phyloP scores from a whole-genome alignment of 2,888 invertebrate genomes.

The Eretmocerus hayati region DNA sequence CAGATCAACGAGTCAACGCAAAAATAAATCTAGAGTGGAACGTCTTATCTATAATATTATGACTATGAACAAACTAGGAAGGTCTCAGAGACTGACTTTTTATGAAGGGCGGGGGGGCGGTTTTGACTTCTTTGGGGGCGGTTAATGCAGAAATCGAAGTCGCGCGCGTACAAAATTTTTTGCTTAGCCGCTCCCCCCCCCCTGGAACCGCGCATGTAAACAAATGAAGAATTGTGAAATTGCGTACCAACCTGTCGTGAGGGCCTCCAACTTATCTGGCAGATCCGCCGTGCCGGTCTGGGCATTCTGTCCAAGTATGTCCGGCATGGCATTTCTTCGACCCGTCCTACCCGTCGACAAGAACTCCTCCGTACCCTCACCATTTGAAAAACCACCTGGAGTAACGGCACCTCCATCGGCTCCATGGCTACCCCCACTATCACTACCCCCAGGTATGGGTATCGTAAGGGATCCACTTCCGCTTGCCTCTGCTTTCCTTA shows the following conservation, averaged over 20 bases:
- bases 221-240: too few relatives aligned
- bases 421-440: neutral
- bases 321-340: slow-evolving; percentile 79
- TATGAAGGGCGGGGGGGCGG: too few relatives aligned
- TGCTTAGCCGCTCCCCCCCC: too few relatives aligned
- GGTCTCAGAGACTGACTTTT: too few relatives aligned
- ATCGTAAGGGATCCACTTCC: slow-evolving; percentile 7
- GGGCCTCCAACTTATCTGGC: slow-evolving; percentile 65
- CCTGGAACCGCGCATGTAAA: too few relatives aligned
- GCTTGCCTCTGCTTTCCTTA: slow-evolving; percentile 19
- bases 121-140: too few relatives aligned
- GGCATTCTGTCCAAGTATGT: slow-evolving; percentile 69
- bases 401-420: slow-evolving; percentile 35
- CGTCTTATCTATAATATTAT: too few relatives aligned
- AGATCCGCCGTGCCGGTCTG: slow-evolving; percentile 69
- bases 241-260: slow-evolving; percentile 56
- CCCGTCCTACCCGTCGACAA: slow-evolving; percentile 80
- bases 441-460: neutral
- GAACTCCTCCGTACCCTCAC: slow-evolving; percentile 67
- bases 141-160: too few relatives aligned
- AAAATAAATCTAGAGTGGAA: too few relatives aligned
- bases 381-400: slow-evolving; percentile 42
- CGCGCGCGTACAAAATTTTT: too few relatives aligned
- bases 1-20: too few relatives aligned
- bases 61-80: too few relatives aligned